Conservation (phyloP, 2,888 invertebrate genomes). For the Cantharis rustica region DNA sequence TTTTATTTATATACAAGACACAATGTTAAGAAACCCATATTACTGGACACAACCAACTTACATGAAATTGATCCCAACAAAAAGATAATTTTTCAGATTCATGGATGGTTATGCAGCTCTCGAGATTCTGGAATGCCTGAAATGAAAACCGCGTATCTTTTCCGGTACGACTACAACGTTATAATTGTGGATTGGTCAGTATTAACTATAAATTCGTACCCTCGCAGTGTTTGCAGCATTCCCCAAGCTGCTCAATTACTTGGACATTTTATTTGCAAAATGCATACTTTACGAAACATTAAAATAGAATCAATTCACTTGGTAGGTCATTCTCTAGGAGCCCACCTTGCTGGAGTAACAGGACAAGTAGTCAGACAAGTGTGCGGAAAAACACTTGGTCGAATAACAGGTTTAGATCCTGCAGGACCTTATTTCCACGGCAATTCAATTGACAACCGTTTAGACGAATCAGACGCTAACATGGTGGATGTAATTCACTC, state of each 20-base stretch:
- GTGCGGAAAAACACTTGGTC: background rate
- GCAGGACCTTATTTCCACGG: conserved; percentile 6
- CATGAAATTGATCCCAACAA: conserved; percentile 1
- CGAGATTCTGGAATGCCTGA: background rate
- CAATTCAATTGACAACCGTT: background rate
- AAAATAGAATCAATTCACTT: background rate
- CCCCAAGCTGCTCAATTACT: background rate
- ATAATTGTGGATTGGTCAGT: conserved; percentile 10
- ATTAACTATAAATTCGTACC: background rate
- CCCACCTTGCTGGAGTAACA: background rate
- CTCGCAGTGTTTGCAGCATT: conserved; percentile 1
- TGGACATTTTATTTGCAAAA: background rate
- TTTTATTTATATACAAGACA: background rate
- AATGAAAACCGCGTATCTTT: conserved; percentile 11
- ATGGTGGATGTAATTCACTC: conserved; percentile 11
- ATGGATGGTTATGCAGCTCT: conserved; percentile 11
- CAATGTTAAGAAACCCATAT: background rate
- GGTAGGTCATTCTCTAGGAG: conserved; percentile 11
- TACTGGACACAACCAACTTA: background rate
- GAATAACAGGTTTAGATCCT: conserved; percentile 15
- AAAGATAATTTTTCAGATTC: background rate
- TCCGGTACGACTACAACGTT: conserved; percentile 8
- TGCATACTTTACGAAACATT: background rate
- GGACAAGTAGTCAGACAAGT: background rate
- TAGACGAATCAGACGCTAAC: background rate